phyloP scores from a whole-genome alignment of 2,888 invertebrate species.

The Hydraecia micacea region DNA sequence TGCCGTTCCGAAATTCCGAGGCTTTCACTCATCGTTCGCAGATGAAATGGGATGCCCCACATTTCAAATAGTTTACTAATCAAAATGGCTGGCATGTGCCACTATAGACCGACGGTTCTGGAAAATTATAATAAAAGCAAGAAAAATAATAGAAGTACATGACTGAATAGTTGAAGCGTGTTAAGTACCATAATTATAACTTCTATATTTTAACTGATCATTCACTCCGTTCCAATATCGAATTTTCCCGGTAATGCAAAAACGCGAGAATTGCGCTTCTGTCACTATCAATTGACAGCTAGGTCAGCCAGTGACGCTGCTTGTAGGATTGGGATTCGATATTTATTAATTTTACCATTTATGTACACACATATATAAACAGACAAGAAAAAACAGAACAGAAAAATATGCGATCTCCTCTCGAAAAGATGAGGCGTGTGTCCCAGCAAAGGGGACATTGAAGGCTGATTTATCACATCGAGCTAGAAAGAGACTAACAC shows the following conservation, averaged over 20 bases:
- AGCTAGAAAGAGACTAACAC: neutral
- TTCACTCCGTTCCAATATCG: neutral
- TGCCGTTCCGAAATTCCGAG: neutral
- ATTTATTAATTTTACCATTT: too few species aligned
- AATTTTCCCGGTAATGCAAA: neutral
- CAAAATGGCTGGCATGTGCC: constrained; percentile 33
- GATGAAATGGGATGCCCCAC: constrained; percentile 19
- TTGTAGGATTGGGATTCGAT: neutral
- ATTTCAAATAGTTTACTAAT: constrained; percentile 32
- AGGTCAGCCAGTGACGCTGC: neutral
- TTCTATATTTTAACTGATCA: neutral
- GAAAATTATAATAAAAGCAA: constrained; percentile 1
- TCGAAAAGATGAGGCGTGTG: too few species aligned
- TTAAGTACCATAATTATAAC: neutral
- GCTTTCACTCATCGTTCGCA: neutral
- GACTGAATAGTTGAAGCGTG: neutral
- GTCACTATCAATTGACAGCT: neutral
- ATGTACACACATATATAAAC: too few species aligned
- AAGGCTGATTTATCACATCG: too few species aligned
- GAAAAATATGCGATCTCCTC: too few species aligned
- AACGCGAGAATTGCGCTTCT: neutral
- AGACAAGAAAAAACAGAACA: too few species aligned
- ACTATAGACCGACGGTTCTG: neutral
- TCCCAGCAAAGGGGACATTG: too few species aligned
- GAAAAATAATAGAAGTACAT: neutral